Evolutionary conservation across 2,888 invertebrate genomes (phyloP).

Genomic region (Metacarcinus magister): DNA sequence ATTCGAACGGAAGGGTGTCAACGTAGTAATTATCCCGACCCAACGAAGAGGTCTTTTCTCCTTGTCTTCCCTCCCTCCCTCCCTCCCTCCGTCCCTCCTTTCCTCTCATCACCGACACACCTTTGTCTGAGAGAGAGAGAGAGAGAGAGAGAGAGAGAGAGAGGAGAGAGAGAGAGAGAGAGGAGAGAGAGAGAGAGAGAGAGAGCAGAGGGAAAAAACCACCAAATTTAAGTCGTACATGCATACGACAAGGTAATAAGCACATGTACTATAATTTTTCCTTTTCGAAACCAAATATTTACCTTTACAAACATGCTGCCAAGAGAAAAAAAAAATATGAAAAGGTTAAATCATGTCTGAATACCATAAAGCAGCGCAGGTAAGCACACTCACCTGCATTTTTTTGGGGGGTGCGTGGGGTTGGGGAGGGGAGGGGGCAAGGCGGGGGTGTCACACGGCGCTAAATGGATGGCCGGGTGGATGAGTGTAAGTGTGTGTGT

Average conservation of each 20-base stretch:
- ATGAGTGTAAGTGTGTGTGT: slow-evolving; percentile 59
- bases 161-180: slow-evolving; percentile 1
- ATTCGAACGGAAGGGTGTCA: slow-evolving; percentile 74
- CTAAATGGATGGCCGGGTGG: slow-evolving; percentile 52
- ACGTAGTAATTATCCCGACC: slow-evolving; percentile 73
- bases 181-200: slow-evolving; percentile 15
- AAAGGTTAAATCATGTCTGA: not conserved
- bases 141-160: slow-evolving; percentile 30
- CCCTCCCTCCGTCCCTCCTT: not conserved
- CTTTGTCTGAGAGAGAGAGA: slow-evolving; percentile 4
- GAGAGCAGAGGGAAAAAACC: not conserved
- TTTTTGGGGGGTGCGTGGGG: not conserved
- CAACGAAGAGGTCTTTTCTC: slow-evolving; percentile 43
- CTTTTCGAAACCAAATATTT: not conserved
- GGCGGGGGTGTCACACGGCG: slow-evolving; percentile 52
- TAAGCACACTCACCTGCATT: slow-evolving; percentile 28
- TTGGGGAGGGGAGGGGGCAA: not conserved
- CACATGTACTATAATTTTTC: not conserved
- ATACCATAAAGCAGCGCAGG: not conserved
- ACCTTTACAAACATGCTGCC: not conserved
- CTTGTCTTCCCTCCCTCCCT: not conserved
- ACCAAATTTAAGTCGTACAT: not conserved
- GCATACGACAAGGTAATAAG: not conserved
- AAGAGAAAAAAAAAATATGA: not conserved
- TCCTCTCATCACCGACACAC: not conserved